Percentiles rank a stretch among this genome's conserved stretches.
Conservation (phyloP, 2,113 vertebrate species). For the Pantherophis guttatus region DNA sequence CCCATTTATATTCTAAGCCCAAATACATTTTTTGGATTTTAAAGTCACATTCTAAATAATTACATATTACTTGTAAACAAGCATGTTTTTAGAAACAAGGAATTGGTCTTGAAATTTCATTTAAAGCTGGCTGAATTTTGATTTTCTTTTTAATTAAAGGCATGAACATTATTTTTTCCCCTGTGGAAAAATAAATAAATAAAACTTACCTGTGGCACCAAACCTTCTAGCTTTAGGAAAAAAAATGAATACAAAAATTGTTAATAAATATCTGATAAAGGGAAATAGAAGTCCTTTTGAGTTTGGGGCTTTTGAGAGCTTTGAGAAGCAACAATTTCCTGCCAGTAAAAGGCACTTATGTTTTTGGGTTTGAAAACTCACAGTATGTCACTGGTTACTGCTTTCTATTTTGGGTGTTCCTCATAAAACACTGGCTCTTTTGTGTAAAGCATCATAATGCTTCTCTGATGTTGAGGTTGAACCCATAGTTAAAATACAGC, state of each 20-base stretch:
- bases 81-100: not conserved
- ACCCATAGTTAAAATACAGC: conserved; percentile 83
- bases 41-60: not conserved
- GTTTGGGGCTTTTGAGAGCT: conserved; percentile 39
- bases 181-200: not conserved
- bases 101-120: not conserved
- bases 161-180: not conserved
- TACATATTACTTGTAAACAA: not conserved
- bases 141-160: conserved; percentile 1
- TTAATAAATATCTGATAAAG: conserved; percentile 2
- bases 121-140: not conserved
- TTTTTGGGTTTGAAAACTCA: conserved; percentile 63
- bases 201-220: conserved; percentile 62
- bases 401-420: conserved; percentile 73
- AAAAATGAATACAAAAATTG: not conserved
- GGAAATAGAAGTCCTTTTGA: conserved; percentile 24
- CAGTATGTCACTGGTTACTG: conserved; percentile 65
- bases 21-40: not conserved
- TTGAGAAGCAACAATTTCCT: conserved; percentile 46
- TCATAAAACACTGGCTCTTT: conserved; percentile 85
- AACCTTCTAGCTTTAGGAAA: not conserved
- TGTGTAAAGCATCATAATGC: conserved; percentile 80
- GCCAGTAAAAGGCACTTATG: conserved; percentile 54
- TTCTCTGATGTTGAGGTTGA: conserved; percentile 73
- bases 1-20: not conserved